phyloP scores from a whole-genome alignment of 2,797 vertebrate species.

The Glossophaga mutica region DNA sequence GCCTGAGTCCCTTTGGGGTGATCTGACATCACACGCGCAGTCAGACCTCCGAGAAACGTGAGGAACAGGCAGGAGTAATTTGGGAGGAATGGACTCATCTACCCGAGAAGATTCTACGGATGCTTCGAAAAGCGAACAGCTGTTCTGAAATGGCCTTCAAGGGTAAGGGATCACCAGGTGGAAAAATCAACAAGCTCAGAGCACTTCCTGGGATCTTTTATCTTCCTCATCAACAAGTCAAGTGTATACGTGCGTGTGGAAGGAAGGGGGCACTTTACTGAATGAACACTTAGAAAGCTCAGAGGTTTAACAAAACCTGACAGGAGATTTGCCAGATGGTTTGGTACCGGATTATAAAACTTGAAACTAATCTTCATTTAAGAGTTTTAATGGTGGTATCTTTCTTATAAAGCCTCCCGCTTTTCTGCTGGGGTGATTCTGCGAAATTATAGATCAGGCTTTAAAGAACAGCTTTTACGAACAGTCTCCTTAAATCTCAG shows the following conservation, averaged over 20 bases:
- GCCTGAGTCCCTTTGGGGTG: neutral
- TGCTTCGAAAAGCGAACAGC: conserved; percentile 56
- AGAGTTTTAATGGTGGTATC: conserved; percentile 85
- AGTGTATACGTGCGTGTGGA: neutral
- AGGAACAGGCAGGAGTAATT: neutral
- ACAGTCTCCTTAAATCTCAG: conserved; percentile 82
- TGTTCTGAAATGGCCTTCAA: conserved; percentile 54
- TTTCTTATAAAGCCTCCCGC: conserved; percentile 81
- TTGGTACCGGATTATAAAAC: conserved; percentile 81
- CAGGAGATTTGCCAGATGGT: conserved; percentile 82
- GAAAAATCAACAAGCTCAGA: conserved; percentile 25
- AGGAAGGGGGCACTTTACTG: neutral
- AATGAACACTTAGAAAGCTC: conserved; percentile 61
- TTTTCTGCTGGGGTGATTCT: conserved; percentile 84
- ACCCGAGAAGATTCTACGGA: neutral
- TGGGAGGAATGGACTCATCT: neutral
- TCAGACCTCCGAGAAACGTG: neutral
- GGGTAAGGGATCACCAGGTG: conserved; percentile 13
- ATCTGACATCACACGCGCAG: neutral
- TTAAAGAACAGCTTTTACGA: conserved; percentile 83
- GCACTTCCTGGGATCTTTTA: neutral
- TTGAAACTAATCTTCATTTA: conserved; percentile 86
- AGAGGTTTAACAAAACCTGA: conserved; percentile 79
- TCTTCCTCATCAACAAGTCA: neutral
- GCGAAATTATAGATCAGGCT: conserved; percentile 84